Conservation (phyloP, 2,797 vertebrate genomes). For the Myoxocephalus aenaeus region DNA sequence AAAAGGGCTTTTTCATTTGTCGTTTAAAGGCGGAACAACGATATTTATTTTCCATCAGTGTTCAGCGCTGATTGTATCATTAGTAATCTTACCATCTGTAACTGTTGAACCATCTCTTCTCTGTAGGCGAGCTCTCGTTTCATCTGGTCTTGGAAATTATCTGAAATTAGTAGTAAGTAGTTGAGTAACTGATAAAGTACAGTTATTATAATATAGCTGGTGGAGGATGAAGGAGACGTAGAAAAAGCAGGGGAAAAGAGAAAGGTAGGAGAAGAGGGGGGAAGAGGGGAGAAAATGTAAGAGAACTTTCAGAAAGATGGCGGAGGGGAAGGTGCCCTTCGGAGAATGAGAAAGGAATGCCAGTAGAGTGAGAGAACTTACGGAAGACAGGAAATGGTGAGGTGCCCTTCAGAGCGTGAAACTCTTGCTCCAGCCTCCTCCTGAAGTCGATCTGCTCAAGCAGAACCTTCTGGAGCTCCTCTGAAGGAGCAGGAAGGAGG, state of each 20-base stretch:
- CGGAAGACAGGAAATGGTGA: constrained; percentile 96
- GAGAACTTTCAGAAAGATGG: background rate
- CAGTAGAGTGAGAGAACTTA: constrained; percentile 81
- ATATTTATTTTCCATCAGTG: constrained; percentile 42
- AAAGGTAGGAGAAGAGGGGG: background rate
- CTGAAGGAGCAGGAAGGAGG: constrained; percentile 76
- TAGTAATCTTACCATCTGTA: constrained; percentile 92
- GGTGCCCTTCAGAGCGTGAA: constrained; percentile 96
- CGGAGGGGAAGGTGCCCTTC: constrained; percentile 29
- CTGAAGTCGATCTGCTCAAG: constrained; percentile 98
- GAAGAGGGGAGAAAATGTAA: background rate
- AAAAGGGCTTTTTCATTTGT: constrained; percentile 46
- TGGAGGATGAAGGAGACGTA: background rate
- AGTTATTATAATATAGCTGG: constrained; percentile 4
- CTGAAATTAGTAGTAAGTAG: constrained; percentile 75
- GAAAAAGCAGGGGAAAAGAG: background rate
- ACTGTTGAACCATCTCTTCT: constrained; percentile 98
- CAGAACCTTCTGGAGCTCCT: constrained; percentile 99
- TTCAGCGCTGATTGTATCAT: constrained; percentile 53
- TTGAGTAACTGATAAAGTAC: constrained; percentile 15
- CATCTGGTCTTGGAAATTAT: constrained; percentile 99
- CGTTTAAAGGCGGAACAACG: constrained; percentile 20
- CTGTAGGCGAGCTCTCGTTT: constrained; percentile 96
- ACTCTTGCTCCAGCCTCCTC: constrained; percentile 96
- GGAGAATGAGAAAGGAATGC: constrained; percentile 2